These are phyloP conservation scores for Vireo griseus DNA, from an alignment of 2,797 vertebrate genomes.

Conservation along the genomic window DNA sequence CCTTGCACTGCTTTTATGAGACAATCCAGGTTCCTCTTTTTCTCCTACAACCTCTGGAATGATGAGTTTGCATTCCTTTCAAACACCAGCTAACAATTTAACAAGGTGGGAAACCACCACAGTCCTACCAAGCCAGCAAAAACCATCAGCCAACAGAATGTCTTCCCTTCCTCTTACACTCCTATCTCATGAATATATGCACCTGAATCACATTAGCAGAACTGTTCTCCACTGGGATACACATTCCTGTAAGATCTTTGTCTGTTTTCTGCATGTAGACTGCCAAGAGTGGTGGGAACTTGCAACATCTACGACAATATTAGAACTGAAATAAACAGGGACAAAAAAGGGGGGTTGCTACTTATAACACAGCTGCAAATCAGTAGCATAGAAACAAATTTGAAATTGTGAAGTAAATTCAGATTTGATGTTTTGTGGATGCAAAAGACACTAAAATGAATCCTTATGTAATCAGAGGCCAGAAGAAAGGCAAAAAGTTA, in stretches of 20 bases:
- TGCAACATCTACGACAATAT: not conserved
- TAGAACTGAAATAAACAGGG: not conserved
- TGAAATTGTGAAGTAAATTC: not conserved
- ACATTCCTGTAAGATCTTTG: not conserved
- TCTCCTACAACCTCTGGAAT: not conserved
- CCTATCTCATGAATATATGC: not conserved
- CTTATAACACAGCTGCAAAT: not conserved
- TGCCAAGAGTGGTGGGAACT: not conserved
- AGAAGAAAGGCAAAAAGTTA: not conserved
- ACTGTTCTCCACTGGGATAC: not conserved
- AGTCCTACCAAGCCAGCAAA: not conserved
- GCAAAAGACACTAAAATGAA: not conserved
- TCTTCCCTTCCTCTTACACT: not conserved
- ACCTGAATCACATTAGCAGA: not conserved
- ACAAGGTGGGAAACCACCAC: not conserved
- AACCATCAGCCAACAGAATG: not conserved
- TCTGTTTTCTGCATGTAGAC: not conserved
- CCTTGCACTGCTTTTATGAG: not conserved
- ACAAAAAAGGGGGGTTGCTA: not conserved
- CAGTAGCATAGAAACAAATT: not conserved
- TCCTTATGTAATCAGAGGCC: not conserved
- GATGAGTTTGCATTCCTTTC: not conserved
- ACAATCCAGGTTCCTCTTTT: not conserved
- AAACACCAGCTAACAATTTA: not conserved
- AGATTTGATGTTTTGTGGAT: not conserved